Evolutionary conservation across 2,113 vertebrate species (phyloP).

Genomic region (Spermophilus dauricus): DNA sequence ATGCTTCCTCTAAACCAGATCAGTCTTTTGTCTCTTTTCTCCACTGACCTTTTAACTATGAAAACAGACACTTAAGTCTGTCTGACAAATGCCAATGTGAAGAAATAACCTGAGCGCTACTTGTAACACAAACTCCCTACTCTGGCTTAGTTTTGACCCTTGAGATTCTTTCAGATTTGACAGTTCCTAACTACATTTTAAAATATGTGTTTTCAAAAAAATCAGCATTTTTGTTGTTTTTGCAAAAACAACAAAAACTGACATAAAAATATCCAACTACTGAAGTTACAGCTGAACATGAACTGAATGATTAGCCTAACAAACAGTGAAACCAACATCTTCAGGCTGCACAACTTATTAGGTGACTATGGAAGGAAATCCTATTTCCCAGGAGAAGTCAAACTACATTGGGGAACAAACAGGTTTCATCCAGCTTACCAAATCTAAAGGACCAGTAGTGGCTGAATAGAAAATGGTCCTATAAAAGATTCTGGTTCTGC

Average conservation of each 20-base stretch:
- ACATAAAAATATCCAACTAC: background rate
- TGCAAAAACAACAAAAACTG: background rate
- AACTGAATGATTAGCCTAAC: background rate
- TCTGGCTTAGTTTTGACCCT: background rate
- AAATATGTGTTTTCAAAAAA: background rate
- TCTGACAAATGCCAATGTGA: background rate
- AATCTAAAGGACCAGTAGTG: background rate
- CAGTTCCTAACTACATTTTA: background rate
- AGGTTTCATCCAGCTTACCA: background rate
- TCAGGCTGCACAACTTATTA: background rate
- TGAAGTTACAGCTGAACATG: background rate
- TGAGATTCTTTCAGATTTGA: conserved; percentile 39
- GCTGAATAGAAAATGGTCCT: background rate
- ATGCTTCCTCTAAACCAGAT: background rate
- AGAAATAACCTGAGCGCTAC: background rate
- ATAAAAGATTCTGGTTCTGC: background rate
- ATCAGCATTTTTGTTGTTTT: background rate
- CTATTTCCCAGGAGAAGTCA: background rate
- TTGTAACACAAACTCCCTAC: background rate
- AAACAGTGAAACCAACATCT: background rate
- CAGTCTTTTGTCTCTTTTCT: background rate
- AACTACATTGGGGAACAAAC: background rate
- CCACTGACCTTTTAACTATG: background rate
- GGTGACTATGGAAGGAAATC: background rate
- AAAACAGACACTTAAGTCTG: background rate